Conservation (phyloP, 2,113 vertebrate genomes). For the Eubucco bourcierii region DNA sequence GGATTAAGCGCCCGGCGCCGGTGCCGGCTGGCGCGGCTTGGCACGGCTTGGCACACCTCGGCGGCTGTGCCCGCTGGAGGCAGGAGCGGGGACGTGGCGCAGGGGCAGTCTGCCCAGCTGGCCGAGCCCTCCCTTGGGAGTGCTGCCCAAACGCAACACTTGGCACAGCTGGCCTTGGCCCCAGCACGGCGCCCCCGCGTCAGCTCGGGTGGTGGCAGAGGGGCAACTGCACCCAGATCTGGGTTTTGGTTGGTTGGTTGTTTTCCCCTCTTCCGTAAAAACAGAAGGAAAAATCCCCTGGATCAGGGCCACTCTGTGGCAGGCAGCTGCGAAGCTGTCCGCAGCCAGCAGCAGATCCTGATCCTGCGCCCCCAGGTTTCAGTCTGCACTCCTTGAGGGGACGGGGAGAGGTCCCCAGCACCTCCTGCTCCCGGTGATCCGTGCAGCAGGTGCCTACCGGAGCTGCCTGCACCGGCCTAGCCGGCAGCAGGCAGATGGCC, state of each 20-base stretch:
- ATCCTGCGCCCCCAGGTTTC: not conserved
- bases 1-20: not conserved
- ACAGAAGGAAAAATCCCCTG: accelerated
- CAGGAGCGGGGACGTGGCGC: not conserved
- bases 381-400: accelerated
- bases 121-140: not conserved
- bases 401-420: not conserved
- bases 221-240: accelerated
- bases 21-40: not conserved
- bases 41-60: not conserved
- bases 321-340: accelerated
- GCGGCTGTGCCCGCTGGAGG: not conserved
- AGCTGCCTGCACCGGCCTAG: not conserved
- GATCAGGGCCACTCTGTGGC: accelerated
- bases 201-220: no score
- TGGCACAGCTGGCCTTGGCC: not conserved
- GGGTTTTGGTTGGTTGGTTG: no score
- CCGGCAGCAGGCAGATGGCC: not conserved
- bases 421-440: not conserved
- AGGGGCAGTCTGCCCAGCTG: not conserved
- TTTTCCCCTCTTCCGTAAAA: not conserved
- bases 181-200: not conserved
- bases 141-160: not conserved
- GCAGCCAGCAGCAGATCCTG: accelerated
- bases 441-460: not conserved